Percentiles rank a stretch among this genome's conserved stretches.
phyloP scores from a whole-genome alignment of 2,113 vertebrate species.

The Amazona guildingii region DNA sequence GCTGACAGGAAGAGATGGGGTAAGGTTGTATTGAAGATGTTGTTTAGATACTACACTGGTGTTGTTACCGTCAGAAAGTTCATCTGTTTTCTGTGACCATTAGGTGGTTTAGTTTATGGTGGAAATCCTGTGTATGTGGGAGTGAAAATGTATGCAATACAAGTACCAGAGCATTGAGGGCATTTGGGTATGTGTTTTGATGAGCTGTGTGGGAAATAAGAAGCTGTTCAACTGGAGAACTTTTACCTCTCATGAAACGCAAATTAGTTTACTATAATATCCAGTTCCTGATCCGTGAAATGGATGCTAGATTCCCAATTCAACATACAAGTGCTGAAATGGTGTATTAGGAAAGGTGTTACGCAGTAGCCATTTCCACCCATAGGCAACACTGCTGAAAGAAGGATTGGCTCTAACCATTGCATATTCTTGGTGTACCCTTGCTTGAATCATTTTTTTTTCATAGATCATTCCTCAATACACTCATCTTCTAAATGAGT shows the following conservation, averaged over 20 bases:
- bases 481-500: neutral
- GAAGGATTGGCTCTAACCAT: neutral
- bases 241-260: neutral
- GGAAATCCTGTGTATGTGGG: neutral
- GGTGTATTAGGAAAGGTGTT: neutral
- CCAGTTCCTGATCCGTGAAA: neutral
- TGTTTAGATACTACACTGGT: neutral
- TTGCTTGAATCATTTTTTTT: fast-evolving
- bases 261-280: neutral
- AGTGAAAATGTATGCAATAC: neutral
- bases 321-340: neutral
- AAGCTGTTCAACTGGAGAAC: neutral
- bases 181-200: neutral
- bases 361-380: neutral
- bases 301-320: neutral
- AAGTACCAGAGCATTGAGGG: neutral
- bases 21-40: neutral
- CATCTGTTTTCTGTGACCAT: neutral
- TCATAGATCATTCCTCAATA: neutral
- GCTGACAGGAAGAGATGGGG: neutral
- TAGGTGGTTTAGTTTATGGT: neutral
- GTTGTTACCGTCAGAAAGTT: neutral
- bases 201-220: neutral
- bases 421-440: neutral
- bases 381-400: neutral